Evolutionary conservation across 2,888 invertebrate genomes (phyloP), one percentile per base, ranked within the genome.

Genomic region (Volucella zonaria): DNA sequence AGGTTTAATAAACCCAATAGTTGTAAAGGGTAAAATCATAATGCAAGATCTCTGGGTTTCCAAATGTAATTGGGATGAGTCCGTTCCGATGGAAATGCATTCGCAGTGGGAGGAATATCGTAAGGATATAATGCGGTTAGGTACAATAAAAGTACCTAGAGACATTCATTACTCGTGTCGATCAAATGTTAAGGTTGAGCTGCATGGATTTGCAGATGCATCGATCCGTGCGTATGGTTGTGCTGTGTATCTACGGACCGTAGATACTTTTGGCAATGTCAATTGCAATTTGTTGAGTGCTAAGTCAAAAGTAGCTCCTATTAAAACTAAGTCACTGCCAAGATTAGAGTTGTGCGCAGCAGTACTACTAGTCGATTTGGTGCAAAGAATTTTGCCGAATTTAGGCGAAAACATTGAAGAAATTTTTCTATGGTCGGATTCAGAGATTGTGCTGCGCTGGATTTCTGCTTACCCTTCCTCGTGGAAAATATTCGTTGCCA

Each of bases 1-100:
- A 18, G 86, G 86, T 1, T 68, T 76, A 52, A 40, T 87, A 1
- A 42, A 62, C n/a, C 86, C 81, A 18, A 14, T 82, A 1, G 47
- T 66, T 0, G 54, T 85, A 9, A 66, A 31, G 12, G 74, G 51
- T 8, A 81, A 86, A 77, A 73, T 86, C 0, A 49, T 85, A 3
- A 40, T 87, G 75, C 73, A 85, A 42, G 49, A 71, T 3, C 56
- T 81, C 3, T 83, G 78, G 18, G 59, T 59, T 49, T 58, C 51
- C 8, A 71, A 47, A 58, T 38, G 47, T 18, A 18, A 45, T 3
- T 56, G 70, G 56, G 70, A 58, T 18, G 42, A 59, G 42, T 40
- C 59, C 1, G 10, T 59, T 15, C 15, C 59, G 15, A 15, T 59
- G 10, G 4, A 15, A 14, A 38, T 31, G 14, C 38, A 56, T 12